A percentile compares a stretch with the other conserved stretches of the same genome.
Evolutionary conservation across 2,888 invertebrate species (phyloP).

Genomic region (Andrena camellia): DNA sequence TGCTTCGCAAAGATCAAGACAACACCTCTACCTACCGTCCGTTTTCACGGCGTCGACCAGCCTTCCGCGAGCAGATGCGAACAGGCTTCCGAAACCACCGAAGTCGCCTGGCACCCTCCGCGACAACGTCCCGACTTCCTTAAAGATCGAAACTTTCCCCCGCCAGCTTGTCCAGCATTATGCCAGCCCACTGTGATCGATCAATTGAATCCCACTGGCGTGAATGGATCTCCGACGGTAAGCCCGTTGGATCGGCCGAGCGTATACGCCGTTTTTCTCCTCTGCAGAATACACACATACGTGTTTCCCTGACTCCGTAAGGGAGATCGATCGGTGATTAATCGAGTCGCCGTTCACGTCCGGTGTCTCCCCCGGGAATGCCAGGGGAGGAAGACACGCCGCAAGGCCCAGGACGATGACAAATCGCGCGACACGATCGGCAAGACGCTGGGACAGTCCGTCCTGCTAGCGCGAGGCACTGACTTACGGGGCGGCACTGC

Average conservation of each 20-base stretch:
- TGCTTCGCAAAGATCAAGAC: no score
- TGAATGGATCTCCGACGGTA: background rate
- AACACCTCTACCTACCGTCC: no score
- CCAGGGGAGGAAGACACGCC: constrained; percentile 5
- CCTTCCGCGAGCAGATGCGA: no score
- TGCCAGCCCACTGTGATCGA: background rate
- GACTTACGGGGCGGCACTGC: constrained; percentile 52
- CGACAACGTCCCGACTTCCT: no score
- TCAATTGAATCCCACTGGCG: background rate
- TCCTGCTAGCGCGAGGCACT: constrained; percentile 30
- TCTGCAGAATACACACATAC: background rate
- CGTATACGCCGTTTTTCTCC: constrained; percentile 4
- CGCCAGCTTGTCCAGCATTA: background rate
- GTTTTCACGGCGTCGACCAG: no score
- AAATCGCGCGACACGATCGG: constrained; percentile 43
- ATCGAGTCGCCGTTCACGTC: constrained; percentile 23
- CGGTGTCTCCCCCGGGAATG: constrained; percentile 19
- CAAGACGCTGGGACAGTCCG: constrained; percentile 35
- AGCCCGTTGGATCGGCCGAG: background rate
- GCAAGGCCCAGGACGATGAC: constrained; percentile 41
- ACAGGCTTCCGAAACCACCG: no score
- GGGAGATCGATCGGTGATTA: constrained; percentile 41
- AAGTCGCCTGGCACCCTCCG: no score
- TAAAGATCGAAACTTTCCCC: background rate
- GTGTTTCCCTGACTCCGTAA: constrained; percentile 20